Base-by-base conservation (phyloP, 2,888 invertebrate species). In the Girardia tigrina region DNA sequence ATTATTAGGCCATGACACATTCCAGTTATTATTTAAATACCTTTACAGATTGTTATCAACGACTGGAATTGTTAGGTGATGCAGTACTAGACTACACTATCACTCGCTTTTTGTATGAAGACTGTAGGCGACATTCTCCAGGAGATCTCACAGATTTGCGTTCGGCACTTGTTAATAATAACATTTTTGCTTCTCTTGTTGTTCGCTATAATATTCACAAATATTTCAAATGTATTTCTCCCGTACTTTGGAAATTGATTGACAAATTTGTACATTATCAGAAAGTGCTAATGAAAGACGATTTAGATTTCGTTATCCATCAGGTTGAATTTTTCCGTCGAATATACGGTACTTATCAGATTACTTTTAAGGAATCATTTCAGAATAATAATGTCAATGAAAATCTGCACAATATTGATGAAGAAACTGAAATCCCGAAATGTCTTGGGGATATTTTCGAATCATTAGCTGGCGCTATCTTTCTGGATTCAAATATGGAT, bases 101-200 rank as follows among this genome's bases (percentile, higher is more conserved):
- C 42, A 84, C 84, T 1, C 86, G 90, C 14, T 94, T 97, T 85
- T 86, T 98, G 75, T 98, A 94, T 84, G 97, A 97, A 84, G 97
- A 98, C 86, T 81, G 85, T 91, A 95, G 85, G 94, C 97, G 87
- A 76, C 82, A 83, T 78, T 82, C 82, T 4, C 84, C 84, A 6
- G 79, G 79, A 79, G 94, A 95, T 0, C 86, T 98, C 75, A 99
- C 98, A 0, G 98, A 98, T 86, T 79, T 98, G 26, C 88, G 98
- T 42, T 98, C 97, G 0, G 97, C 98, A 0, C 87, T 99, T n/a
- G 98, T 99, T 76, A 99, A 99, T 83, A 99, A 99, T 83, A 95
- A 95, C 1, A 98, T 98, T 79, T 99, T 99, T 85, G 98, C 97
- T 27, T 94, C 94, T 0, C 85, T 98, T 29, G 95, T 97, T 0